Percentiles rank a stretch among this genome's conserved stretches.
Conservation (phyloP, 2,113 vertebrate species). For the Rhinichthys klamathensis region DNA sequence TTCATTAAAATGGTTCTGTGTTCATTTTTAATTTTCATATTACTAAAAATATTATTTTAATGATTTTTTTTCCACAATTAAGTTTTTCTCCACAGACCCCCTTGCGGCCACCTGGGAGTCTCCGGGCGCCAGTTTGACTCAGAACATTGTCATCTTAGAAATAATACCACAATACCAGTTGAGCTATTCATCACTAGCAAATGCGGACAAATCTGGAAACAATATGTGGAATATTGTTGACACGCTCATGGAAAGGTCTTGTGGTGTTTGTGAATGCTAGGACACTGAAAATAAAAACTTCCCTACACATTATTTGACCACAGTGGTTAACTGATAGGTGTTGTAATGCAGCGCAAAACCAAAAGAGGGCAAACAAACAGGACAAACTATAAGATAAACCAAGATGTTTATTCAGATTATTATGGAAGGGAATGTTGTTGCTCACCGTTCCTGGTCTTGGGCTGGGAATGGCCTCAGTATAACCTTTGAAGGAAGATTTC, state of each 20-base stretch:
- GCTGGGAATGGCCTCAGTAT: conserved; percentile 66
- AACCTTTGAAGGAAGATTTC: conserved; percentile 83
- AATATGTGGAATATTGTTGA: not conserved
- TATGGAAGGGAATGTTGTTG: not conserved
- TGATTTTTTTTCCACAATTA: too few relatives aligned
- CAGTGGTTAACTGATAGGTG: not conserved
- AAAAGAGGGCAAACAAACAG: not conserved
- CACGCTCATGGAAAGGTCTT: not conserved
- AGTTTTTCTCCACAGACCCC: too few relatives aligned
- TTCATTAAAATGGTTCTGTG: not conserved
- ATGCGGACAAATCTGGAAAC: not conserved
- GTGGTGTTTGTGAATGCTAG: not conserved
- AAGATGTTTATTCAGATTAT: too few relatives aligned
- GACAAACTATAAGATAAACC: too few relatives aligned
- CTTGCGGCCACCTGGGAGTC: too few relatives aligned
- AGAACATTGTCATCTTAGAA: not conserved
- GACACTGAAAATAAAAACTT: not conserved
- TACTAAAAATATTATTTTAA: too few relatives aligned
- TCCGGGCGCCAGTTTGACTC: not conserved
- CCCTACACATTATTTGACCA: not conserved
- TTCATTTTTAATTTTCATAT: too few relatives aligned
- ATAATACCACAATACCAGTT: not conserved
- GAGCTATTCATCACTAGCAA: not conserved
- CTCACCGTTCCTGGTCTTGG: conserved; percentile 87
- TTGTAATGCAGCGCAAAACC: not conserved